Percentiles rank a stretch among this genome's conserved stretches.
phyloP scores from a whole-genome alignment of 2,888 invertebrate genomes.

The Orthosia incerta region DNA sequence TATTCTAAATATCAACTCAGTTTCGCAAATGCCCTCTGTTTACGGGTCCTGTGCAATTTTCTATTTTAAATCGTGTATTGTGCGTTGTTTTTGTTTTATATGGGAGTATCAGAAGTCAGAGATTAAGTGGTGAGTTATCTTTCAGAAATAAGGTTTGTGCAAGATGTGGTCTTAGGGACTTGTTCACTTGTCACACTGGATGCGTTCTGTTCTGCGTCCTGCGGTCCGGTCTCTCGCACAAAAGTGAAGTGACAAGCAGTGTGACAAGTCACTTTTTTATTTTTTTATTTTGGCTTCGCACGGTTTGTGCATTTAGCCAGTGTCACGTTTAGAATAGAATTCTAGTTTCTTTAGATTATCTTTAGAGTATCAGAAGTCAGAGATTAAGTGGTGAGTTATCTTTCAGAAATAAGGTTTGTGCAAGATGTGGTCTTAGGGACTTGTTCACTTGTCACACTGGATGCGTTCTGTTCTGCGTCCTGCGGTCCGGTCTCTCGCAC shows the following conservation, averaged over 20 bases:
- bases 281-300: too few species aligned
- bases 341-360: too few species aligned
- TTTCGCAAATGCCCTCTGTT: slow-evolving; percentile 60
- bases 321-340: too few species aligned
- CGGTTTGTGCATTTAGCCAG: too few species aligned
- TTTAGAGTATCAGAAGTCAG: slow-evolving; percentile 2
- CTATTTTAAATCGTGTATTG: slow-evolving; percentile 51
- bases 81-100: slow-evolving; percentile 20
- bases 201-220: too few species aligned
- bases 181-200: too few species aligned
- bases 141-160: not conserved
- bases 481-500: too few species aligned
- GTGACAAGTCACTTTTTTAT: too few species aligned
- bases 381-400: not conserved
- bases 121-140: not conserved
- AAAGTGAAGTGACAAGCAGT: too few species aligned
- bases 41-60: slow-evolving; percentile 57
- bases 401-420: not conserved
- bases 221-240: too few species aligned
- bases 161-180: not conserved
- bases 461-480: too few species aligned
- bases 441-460: too few species aligned
- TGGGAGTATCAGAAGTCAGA: not conserved
- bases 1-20: slow-evolving; percentile 76
- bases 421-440: not conserved